These are phyloP conservation scores for Dendrophyllia cribrosa DNA, from an alignment of 64 coral and sea anemone species.

Conservation along the genomic window DNA sequence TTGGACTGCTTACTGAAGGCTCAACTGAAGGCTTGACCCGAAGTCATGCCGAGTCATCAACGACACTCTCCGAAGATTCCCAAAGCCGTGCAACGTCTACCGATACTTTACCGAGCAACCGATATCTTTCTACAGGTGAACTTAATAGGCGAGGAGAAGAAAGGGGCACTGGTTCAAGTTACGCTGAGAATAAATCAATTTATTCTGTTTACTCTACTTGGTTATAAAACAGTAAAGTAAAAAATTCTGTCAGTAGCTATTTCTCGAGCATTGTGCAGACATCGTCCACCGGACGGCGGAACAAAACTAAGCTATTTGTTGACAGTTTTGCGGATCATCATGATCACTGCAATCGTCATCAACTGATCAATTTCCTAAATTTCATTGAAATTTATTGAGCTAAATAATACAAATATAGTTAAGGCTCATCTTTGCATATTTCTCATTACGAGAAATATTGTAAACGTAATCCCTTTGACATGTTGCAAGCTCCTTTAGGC, in stretches of 20 bases:
- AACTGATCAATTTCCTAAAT: no score
- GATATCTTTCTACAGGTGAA: background rate
- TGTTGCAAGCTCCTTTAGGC: no score
- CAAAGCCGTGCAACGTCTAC: conserved; percentile 7
- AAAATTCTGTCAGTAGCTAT: background rate
- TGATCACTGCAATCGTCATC: no score
- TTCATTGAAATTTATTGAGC: no score
- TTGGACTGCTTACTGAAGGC: background rate
- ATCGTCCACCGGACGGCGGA: no score
- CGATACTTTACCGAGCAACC: conserved; percentile 24
- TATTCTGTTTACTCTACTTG: conserved; percentile 18
- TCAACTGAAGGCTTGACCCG: background rate
- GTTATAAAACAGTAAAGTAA: background rate
- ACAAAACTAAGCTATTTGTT: no score
- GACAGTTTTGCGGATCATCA: no score
- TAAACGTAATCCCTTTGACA: no score
- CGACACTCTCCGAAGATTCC: conserved; percentile 18
- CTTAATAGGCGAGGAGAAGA: background rate
- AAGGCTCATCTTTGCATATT: no score
- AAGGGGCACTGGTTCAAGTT: background rate
- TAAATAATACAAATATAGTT: no score
- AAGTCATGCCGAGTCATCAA: background rate
- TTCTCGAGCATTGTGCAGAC: background rate
- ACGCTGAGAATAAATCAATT: background rate
- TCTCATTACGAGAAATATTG: no score